Evolutionary conservation across 1,140 invertebrate genomes (phyloP), one percentile per base, ranked within the genome.

Genomic region (Propsilocerus akamusi): DNA sequence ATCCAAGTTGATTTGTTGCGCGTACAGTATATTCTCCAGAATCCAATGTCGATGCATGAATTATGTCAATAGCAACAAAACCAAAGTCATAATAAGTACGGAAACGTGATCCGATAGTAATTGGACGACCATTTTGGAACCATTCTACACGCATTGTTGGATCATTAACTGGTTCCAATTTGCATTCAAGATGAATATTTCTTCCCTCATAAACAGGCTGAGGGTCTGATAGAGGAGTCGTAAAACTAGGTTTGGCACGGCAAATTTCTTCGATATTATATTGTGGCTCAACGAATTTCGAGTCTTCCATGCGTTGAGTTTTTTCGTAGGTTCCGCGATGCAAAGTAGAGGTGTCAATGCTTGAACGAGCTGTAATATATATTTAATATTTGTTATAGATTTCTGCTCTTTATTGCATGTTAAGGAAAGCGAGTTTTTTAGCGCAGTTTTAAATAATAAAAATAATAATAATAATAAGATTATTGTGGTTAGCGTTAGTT

Each of bases 71-170:
- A 47, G 88, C 86, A 23, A 94, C 86, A 58, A 88, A 92, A 11
- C 91, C 91, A 63, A 95, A 95, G 58, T 95, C 90, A 55, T 91
- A 89, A 58, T 94, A 93, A n/a, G 90, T 94, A 60, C 84, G 80
- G 67, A 94, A 93, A 58, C 91, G 76, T 5, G 89, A 93, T 46
- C 86, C 86, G 50, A 91, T 83, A 7, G 86, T 89, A 0, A 92
- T 76, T 8, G 86, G 79, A 56, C 78, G 76, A 25, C 89, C 91
- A 68, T 96, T 94, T 53, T 88, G 85, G 71, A 85, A 93, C 91
- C 91, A 96, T 70, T 95, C 91, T 4, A 95, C 87, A 58, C 83
- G 74, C 86, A 95, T 91, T 1, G 87, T 90, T n/a, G 89, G 89
- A 69, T 95, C 91, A 23, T 86, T 86, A 80, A 91, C 90, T 1